These are phyloP conservation scores for Holothuria glaberrima DNA, from an alignment of 35 echinoderm and acorn worm genomes.

Conservation along the genomic window DNA sequence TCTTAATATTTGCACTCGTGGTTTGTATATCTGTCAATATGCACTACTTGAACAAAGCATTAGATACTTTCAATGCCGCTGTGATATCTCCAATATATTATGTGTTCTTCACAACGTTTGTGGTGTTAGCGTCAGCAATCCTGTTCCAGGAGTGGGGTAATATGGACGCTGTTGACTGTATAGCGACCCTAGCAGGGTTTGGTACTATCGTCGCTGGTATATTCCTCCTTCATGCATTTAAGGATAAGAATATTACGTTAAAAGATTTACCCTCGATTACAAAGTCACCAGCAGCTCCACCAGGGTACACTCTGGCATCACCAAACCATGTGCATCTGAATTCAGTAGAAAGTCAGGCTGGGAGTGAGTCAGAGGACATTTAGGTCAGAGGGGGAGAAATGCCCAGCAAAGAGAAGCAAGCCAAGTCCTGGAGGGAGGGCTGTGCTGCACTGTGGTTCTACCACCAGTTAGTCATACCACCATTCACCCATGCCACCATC, in stretches of 20 bases:
- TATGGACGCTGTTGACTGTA: constrained; percentile 47
- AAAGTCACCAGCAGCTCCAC: constrained; percentile 2
- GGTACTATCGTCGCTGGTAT: constrained; percentile 70
- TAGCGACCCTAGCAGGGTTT: constrained; percentile 65
- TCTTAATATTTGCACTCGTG: constrained; percentile 66
- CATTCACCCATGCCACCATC: no score
- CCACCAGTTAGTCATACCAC: no score
- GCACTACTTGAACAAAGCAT: constrained; percentile 78
- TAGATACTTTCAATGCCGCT: constrained; percentile 78
- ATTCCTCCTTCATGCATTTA: constrained; percentile 79
- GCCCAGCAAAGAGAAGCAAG: no score
- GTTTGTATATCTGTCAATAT: constrained; percentile 69
- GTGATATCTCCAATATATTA: constrained; percentile 82
- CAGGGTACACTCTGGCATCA: constrained; percentile 6
- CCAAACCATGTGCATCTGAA: constrained; percentile 44
- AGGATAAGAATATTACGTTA: constrained; percentile 60
- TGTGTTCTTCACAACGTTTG: constrained; percentile 79
- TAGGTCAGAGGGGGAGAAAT: background rate
- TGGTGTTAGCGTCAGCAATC: constrained; percentile 65
- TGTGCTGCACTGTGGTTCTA: no score
- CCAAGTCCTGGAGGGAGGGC: no score
- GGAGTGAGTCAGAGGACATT: constrained; percentile 35
- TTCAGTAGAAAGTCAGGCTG: constrained; percentile 12
- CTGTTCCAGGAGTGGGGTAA: constrained; percentile 72
- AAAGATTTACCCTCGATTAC: constrained; percentile 19